Base-by-base conservation (phyloP, 2,888 invertebrate genomes). In the Chromoteleia sp. region DNA sequence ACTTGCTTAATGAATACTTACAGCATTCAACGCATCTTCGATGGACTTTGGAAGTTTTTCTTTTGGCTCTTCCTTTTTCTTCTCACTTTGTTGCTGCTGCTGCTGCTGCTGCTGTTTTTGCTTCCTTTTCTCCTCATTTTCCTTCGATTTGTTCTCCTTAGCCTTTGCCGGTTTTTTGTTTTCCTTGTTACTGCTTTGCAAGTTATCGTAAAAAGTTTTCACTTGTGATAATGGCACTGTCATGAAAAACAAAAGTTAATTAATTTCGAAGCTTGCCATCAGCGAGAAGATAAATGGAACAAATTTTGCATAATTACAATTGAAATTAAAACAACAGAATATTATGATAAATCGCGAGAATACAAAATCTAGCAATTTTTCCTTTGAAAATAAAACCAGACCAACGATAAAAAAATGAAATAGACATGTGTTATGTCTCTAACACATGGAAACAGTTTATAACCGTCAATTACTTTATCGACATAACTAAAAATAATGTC, bases 161-260 rank as follows among this genome's bases (percentile, higher is more conserved):
- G 88, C 89, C 67, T 90, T 90, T 0, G 83, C 67, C 10, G 92
- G 91, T 79, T 93, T 93, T 81, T 93, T 94, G 84, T 92, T 94
- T 71, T 94, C 94, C 84, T 94, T 94, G 87, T 94, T 94, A 79
- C 17, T 74, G 84, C 94, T 93, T 84, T 94, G 94, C 91, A 94
- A 93, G 45, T 93, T 94, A 50, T 93, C 93, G 86, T 95, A 95
- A 79, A 96, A 93, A 67, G 94, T 94, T 84, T 95, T 95, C 58
- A 95, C 93, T 92, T 95, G 95, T 41, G 95, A 94, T 81, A 95
- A 92, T 1, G 96, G 94, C 78, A 95, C 96, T 96, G 87, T 65
- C n/a, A n/a, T n/a, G n/a, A n/a, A n/a, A 83, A 87, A 82, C 70
- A 36, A 45, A 54, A 36, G 15, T 12, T 33, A 15, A 45, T 33